Percentiles rank a stretch among this genome's conserved stretches.
Evolutionary conservation across 1,140 invertebrate species (phyloP).

Genomic region (Zelostemma sp.): DNA sequence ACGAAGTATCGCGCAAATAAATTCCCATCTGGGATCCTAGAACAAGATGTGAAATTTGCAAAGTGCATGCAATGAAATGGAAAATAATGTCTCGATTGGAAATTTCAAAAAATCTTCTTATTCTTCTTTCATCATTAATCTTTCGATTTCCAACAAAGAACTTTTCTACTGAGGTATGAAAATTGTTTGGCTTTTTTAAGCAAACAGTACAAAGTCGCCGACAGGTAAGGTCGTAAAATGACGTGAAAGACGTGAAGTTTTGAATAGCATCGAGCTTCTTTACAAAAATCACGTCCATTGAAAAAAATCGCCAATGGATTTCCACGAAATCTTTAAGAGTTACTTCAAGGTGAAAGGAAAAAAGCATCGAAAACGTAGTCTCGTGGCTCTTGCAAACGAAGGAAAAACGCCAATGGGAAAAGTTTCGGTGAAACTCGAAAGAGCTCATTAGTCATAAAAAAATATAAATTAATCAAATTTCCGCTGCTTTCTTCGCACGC

Average conservation of each 20-base stretch:
- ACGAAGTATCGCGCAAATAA: not conserved
- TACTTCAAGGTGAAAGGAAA: not conserved
- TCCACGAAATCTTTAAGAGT: constrained; percentile 6
- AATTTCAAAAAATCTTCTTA: constrained; percentile 6
- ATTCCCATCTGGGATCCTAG: too few species aligned
- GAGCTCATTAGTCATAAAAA: too few species aligned
- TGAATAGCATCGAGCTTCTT: not conserved
- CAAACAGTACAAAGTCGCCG: not conserved
- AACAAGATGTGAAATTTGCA: too few species aligned
- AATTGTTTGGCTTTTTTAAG: not conserved
- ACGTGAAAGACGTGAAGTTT: not conserved
- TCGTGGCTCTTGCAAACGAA: not conserved
- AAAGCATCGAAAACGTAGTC: constrained; percentile 3
- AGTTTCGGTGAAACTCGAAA: too few species aligned
- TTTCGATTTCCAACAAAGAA: too few species aligned
- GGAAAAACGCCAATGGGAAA: too few species aligned
- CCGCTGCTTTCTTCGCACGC: constrained; percentile 23
- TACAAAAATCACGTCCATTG: not conserved
- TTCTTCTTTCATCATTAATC: too few species aligned
- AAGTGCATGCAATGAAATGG: too few species aligned
- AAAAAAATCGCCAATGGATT: constrained; percentile 7
- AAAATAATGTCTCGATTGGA: too few species aligned
- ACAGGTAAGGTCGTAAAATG: not conserved
- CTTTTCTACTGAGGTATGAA: too few species aligned
- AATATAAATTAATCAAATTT: constrained; percentile 1